Base-by-base conservation (phyloP, 1,140 invertebrate species). In the Phymastichus coffea region DNA sequence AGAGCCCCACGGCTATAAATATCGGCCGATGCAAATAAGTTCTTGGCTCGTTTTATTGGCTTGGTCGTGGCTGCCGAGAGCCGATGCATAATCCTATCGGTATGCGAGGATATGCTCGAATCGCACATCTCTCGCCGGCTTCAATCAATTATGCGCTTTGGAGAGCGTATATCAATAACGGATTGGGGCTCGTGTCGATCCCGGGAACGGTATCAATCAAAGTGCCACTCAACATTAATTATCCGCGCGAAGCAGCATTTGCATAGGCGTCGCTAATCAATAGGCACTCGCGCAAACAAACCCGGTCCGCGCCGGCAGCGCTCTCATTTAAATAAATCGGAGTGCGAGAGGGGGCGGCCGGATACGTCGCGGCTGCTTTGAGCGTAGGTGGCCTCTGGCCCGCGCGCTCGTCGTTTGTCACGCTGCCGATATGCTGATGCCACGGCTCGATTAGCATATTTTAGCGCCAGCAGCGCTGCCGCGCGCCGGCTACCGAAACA, bases 381-480 rank as follows among this genome's bases (percentile, higher is more conserved):
- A 14, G 75, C 67, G 69, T 78, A 78, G 77, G 77, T 79, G 75
- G 76, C 78, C 76, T 68, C 76, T 79, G 75, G 76, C 78, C 76
- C 69, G 62, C 68, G 69, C 17, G 35, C 68, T 68, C 70, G 75
- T 79, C 77, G 71, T 79, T 79, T 79, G 77, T 79, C 77, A 78
- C 78, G 72, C 71, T 71, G 75, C 78, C 77, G 76, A 79, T 78
- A 75, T 70, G 75, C 74, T 71, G 74, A 77, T 78, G 71, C 67
- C 63, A 69, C 64, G 57, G 65, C 70, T 67, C 71, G 75, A 78
- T 78, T 76, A 77, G 67, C 76, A 80, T 78, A 78, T 80, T 80
- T 80, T 76, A 33, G 12, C 28, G 28, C 28, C 28, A 33, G 28
- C 28, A 33, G 28, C 12, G 28, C 28, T 33, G 28, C 28, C 12